Conservation (phyloP, 2,888 invertebrate species). For the Lacanobia oleracea region DNA sequence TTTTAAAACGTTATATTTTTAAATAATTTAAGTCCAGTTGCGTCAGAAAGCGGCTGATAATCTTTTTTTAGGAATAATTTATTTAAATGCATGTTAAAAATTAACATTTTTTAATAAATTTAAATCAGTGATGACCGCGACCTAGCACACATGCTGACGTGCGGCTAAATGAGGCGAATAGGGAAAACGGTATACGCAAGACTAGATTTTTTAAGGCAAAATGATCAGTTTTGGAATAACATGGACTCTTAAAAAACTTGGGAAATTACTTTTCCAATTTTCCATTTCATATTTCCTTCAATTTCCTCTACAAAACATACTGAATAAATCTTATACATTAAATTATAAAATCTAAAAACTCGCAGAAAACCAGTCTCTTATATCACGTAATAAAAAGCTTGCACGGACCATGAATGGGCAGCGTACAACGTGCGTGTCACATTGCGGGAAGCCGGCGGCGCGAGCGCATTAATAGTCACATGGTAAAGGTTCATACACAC, state of each 20-base stretch:
- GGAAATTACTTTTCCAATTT: not conserved
- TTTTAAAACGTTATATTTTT: constrained; percentile 1
- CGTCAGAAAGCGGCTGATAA: constrained; percentile 24
- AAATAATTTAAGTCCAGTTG: constrained; percentile 16
- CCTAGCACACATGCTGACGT: constrained; percentile 3
- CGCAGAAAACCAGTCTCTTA: constrained; percentile 45
- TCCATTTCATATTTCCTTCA: not conserved
- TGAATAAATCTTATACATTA: constrained; percentile 31
- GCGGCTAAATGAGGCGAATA: not conserved
- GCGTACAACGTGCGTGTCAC: constrained; percentile 68
- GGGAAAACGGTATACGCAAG: not conserved
- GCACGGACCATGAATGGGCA: constrained; percentile 70
- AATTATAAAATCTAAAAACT: constrained; percentile 40
- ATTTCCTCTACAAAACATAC: not conserved
- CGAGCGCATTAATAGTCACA: constrained; percentile 61
- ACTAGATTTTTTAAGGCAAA: not conserved
- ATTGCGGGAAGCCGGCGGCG: constrained; percentile 74
- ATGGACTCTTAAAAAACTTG: not conserved
- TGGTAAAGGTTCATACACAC: constrained; percentile 28
- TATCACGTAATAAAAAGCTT: constrained; percentile 57
- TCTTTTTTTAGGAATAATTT: constrained; percentile 13
- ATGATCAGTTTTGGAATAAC: not conserved
- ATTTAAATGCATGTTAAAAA: constrained; percentile 33
- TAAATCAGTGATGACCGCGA: constrained; percentile 6
- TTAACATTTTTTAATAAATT: constrained; percentile 14